These are phyloP conservation scores for Neosalanx taihuensis DNA, from an alignment of 2,797 vertebrate genomes.

Conservation along the genomic window DNA sequence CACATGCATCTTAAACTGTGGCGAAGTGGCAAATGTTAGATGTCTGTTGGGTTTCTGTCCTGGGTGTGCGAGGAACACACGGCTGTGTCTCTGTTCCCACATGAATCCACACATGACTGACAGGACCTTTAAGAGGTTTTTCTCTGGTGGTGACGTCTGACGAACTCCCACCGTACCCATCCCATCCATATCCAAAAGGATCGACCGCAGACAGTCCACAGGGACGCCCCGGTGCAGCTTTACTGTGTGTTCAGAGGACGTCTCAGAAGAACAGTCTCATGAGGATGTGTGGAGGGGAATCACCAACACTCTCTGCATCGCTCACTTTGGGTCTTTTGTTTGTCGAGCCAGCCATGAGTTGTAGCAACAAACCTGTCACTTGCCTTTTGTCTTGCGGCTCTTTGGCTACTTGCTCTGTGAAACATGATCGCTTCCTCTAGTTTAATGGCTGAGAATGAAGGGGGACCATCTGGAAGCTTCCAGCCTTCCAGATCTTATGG, in stretches of 20 bases:
- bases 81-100: background rate
- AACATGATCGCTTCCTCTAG: background rate
- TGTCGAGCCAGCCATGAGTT: no score
- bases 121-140: conserved; percentile 5
- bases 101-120: conserved; percentile 14
- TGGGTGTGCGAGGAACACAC: background rate
- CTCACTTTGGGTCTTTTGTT: no score
- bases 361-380: background rate
- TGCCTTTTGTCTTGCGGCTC: background rate
- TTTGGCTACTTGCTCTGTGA: background rate
- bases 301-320: no score
- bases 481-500: conserved; percentile 35
- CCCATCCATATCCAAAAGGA: conserved; percentile 46
- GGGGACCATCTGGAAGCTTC: conserved; percentile 18
- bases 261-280: no score
- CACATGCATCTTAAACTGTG: background rate
- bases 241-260: background rate
- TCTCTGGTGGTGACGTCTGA: conserved; percentile 16
- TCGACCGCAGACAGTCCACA: conserved; percentile 6
- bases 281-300: background rate
- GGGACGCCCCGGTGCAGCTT: conserved; percentile 16
- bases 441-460: background rate
- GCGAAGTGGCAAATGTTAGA: conserved; percentile 46
- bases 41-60: conserved; percentile 8
- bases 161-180: conserved; percentile 29